Conservation (phyloP, 2,113 vertebrate species). For the Ptilorrhoa leucosticta region DNA sequence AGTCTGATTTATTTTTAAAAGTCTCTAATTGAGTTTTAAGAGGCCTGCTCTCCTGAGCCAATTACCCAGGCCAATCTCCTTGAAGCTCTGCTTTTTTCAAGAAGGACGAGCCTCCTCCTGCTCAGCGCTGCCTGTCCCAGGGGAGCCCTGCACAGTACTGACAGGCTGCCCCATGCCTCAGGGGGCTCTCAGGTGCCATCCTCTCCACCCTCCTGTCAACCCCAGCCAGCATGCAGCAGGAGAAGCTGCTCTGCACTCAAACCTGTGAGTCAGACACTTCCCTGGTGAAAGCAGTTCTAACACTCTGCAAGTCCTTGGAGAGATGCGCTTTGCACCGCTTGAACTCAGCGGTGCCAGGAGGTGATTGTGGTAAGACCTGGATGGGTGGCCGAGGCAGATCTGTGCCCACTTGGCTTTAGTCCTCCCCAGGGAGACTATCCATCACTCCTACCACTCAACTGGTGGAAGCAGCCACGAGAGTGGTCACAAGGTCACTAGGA, state of each 20-base stretch:
- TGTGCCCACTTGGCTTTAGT: background rate
- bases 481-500: background rate
- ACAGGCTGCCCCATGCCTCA: background rate
- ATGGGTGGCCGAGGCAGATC: background rate
- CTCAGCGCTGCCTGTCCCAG: background rate
- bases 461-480: background rate
- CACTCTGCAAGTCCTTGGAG: background rate
- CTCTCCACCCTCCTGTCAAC: background rate
- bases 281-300: background rate
- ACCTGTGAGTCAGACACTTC: background rate
- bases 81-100: background rate
- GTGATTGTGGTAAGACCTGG: background rate
- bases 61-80: slow-evolving; percentile 30
- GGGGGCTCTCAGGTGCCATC: background rate
- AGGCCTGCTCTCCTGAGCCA: slow-evolving; percentile 59
- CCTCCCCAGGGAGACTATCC: background rate
- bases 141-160: background rate
- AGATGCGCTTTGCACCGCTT: background rate
- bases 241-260: background rate
- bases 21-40: slow-evolving; percentile 66
- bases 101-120: background rate
- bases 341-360: background rate
- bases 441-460: background rate
- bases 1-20: slow-evolving; percentile 65
- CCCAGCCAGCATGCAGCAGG: accelerated